Percentiles rank a stretch among this genome's conserved stretches.
Evolutionary conservation across 2,888 invertebrate species (phyloP).

Genomic region (Elysia crispata): DNA sequence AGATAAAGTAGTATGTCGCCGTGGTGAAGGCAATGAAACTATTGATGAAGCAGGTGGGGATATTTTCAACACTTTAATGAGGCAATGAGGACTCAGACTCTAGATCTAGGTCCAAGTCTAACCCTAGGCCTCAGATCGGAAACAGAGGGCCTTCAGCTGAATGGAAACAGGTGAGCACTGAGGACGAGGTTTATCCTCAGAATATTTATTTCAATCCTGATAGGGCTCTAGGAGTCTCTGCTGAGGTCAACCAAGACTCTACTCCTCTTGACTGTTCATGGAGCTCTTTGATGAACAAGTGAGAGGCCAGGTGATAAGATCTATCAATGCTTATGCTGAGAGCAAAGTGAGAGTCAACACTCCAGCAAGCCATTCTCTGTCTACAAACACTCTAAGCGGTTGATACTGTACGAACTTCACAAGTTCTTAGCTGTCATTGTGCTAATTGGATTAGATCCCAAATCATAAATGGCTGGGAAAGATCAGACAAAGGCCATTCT

Average conservation of each 20-base stretch:
- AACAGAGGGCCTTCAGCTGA: background rate
- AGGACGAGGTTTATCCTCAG: background rate
- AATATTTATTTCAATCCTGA: background rate
- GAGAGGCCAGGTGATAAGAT: background rate
- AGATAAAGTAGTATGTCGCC: too few relatives aligned
- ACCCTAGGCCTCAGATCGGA: background rate
- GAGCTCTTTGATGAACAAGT: background rate
- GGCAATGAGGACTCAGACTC: too few relatives aligned
- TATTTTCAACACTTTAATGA: too few relatives aligned
- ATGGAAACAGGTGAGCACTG: background rate
- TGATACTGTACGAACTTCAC: too few relatives aligned
- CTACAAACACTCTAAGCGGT: too few relatives aligned
- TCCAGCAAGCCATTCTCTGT: too few relatives aligned
- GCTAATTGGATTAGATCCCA: background rate
- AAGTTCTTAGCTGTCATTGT: background rate
- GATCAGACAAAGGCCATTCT: background rate
- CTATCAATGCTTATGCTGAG: background rate
- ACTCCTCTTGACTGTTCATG: background rate
- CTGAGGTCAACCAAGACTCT: too few relatives aligned
- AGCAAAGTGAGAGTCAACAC: too few relatives aligned
- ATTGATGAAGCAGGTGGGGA: too few relatives aligned
- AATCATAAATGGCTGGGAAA: background rate
- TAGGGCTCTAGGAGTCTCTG: too few relatives aligned
- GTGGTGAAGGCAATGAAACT: too few relatives aligned
- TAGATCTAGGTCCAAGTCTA: too few relatives aligned